A percentile compares a stretch with the other conserved stretches of the same genome.
These are phyloP conservation scores for Pachypeltis micranthus DNA, from an alignment of 1,140 invertebrate species.

Conservation along the genomic window DNA sequence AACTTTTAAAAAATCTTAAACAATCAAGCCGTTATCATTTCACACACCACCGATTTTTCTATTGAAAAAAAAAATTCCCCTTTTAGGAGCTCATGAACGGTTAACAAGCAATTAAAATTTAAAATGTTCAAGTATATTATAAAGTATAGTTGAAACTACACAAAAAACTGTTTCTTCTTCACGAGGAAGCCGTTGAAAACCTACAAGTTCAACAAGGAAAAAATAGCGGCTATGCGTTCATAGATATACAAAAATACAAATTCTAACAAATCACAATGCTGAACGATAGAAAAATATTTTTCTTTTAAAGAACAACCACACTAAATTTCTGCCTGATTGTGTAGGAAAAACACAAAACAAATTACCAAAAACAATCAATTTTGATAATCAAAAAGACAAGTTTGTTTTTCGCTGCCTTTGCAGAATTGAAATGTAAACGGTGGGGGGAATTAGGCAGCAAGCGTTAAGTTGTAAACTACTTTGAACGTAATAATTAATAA, in stretches of 20 bases:
- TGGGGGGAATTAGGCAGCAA: background rate
- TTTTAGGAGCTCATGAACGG: too few species aligned
- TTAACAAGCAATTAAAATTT: too few species aligned
- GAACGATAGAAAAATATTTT: conserved; percentile 22
- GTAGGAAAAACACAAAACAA: background rate
- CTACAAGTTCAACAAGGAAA: conserved; percentile 15
- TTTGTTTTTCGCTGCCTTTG: background rate
- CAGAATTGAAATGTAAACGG: background rate
- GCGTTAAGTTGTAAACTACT: background rate
- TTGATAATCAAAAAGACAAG: background rate
- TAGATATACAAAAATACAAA: conserved; percentile 22
- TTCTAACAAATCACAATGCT: conserved; percentile 23
- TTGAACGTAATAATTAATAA: background rate
- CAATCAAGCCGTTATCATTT: too few species aligned
- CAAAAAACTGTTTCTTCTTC: too few species aligned
- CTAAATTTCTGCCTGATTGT: conserved; percentile 5
- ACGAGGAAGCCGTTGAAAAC: background rate
- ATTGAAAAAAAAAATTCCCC: too few species aligned
- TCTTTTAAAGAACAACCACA: conserved; percentile 20
- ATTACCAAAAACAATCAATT: background rate
- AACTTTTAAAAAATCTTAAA: too few species aligned
- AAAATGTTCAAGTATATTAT: too few species aligned
- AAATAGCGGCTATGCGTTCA: conserved; percentile 14
- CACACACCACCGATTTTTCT: too few species aligned
- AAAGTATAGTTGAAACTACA: too few species aligned